Evolutionary conservation across 2,113 vertebrate species (phyloP).

Genomic region (Psophia crepitans): DNA sequence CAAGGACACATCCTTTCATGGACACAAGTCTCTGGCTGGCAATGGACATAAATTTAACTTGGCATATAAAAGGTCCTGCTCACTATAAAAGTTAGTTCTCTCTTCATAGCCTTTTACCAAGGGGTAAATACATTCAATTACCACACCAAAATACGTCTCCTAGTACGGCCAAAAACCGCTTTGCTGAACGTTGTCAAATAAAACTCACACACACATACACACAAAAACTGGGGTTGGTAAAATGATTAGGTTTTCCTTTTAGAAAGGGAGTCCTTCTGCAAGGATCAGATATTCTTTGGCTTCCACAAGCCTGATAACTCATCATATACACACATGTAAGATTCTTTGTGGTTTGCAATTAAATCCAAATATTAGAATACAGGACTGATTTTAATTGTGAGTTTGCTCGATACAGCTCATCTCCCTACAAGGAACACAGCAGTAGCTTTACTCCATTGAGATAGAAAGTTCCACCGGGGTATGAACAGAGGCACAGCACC

Average conservation of each 20-base stretch:
- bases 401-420: neutral
- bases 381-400: neutral
- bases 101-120: neutral
- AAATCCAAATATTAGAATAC: neutral
- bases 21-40: neutral
- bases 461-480: neutral
- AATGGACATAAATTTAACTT: neutral
- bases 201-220: neutral
- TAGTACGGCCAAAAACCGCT: neutral
- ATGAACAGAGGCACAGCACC: neutral
- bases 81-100: neutral
- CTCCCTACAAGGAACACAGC: neutral
- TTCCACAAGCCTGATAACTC: neutral
- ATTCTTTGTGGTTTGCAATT: neutral
- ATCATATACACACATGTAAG: neutral
- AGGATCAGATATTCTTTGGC: neutral
- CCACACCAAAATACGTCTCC: neutral
- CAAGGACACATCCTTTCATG: neutral
- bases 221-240: neutral
- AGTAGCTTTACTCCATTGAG: neutral
- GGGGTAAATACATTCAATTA: neutral
- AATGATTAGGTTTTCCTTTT: neutral
- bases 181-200: neutral
- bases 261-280: neutral
- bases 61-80: neutral